Base-by-base conservation (phyloP, 2,888 invertebrate species). In the Chymomyza fuscimana region DNA sequence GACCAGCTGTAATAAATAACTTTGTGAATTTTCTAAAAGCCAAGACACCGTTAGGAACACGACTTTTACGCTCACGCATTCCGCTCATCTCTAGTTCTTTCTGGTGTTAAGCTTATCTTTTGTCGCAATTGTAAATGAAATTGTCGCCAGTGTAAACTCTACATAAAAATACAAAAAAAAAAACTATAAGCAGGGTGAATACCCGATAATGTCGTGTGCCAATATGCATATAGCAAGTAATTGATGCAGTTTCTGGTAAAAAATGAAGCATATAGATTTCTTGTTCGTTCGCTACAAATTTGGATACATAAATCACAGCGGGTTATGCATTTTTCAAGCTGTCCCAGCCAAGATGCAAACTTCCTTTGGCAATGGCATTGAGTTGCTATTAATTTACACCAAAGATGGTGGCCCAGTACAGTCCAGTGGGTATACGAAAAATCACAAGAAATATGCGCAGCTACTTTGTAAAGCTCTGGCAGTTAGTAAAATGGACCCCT, bases 361-460 rank as follows among this genome's bases (percentile, higher is more conserved):
- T 46, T 46, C 40, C 40, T 46, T 46, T 46, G 40, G 40, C 40
- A 46, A 46, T 46, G 40, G 12, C 40, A 46, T 46, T 46, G 40
- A 46, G 40, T 46, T 46, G 58, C 58, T 58, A 58, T 58, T 58
- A 58, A 58, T 58, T 58, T 58, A 25, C 25, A 58, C 15, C 40
- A 54, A 19, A 54, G 54, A 54, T 54, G 54, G 32, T 7, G 32
- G 32, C 3, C 16, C 19, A 54, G 29, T 25, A 10, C 22, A 10
- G 4, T 22, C 9, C 16, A 19, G 1, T 51, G 51, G 16, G 5
- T 51, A 16, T 51, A 15, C n/a, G 10, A 58, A 58, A 58, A 81
- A 86, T 77, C 54, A 54, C 81, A 82, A 83, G 72, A 81, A 81
- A 86, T 77, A 79, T 71, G 70, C 40, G 40, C 80, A 64, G 74